Base-by-base conservation (phyloP, 2,888 invertebrate species). In the Cyclophora punctaria region DNA sequence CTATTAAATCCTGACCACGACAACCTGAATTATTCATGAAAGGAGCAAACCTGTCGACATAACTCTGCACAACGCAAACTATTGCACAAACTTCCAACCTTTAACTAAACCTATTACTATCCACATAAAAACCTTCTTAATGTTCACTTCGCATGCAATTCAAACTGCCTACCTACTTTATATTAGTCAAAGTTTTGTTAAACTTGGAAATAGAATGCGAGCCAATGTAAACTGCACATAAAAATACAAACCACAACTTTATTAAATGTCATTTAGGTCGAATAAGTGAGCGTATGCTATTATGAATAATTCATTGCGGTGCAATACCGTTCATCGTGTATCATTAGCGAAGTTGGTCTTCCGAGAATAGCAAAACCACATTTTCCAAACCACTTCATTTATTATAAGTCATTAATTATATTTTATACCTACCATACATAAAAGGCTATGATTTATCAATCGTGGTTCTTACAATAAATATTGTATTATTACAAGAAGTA, bases 1-100 rank as follows among this genome's bases (percentile, higher is more conserved):
- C 60, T 65, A 62, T 69, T 75, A 76, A 78, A 78, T 78, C 75
- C 71, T 73, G 71, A 69, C 67, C 73, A 66, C 62, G 64, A 67
- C 67, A 60, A 58, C 63, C 55, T 83, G 77, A 78, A 81, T 83
- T 74, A 83, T 84, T 78, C 80, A 83, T 78, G 67, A 75, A 73
- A 68, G 67, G 70, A 63, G 64, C 58, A 44, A 5, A 56, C 50
- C 57, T 53, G 58, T 50, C 57, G 53, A 55, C 59, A 58, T 56
- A 66, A 58, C 58, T 63, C 49, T 47, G 47, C 50, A 56, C 57
- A 60, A 60, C 58, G 62, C 58, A 63, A 63, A 53, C 53, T 58
- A 59, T 58, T 56, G 51, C 55, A 55, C 50, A 48, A 57, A 55
- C 48, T 51, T 51, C 7, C 45, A 5, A 34, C 45, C 6, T 35